Evolutionary conservation across 2,797 vertebrate genomes (phyloP).

Genomic region (Synanceia verrucosa): DNA sequence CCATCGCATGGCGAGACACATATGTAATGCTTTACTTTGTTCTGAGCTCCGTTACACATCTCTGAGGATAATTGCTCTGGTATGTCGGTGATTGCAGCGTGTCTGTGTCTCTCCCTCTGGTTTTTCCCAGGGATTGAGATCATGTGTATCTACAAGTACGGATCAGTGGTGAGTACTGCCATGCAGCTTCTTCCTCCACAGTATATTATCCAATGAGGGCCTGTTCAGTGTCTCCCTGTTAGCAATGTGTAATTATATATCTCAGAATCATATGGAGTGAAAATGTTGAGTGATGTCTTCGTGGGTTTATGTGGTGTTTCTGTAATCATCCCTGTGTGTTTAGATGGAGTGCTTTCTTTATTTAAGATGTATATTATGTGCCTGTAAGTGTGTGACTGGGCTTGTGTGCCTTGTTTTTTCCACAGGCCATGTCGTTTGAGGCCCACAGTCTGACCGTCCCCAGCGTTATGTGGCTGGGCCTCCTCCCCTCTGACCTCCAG

Average conservation of each 20-base stretch:
- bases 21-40: constrained; percentile 75
- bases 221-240: constrained; percentile 60
- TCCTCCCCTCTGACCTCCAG: constrained; percentile 95
- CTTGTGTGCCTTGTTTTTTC: constrained; percentile 46
- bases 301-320: constrained; percentile 37
- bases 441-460: constrained; percentile 94
- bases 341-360: constrained; percentile 35
- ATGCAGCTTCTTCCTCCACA: constrained; percentile 53
- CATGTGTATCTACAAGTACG: constrained; percentile 98
- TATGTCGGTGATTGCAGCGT: constrained; percentile 74
- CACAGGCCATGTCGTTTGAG: constrained; percentile 97
- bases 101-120: constrained; percentile 58
- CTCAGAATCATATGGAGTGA: constrained; percentile 40
- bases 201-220: constrained; percentile 40
- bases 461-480: constrained; percentile 94
- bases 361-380: constrained; percentile 26
- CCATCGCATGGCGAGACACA: constrained; percentile 65
- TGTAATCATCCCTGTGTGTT: constrained; percentile 36
- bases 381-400: constrained; percentile 7
- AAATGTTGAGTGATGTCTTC: constrained; percentile 42
- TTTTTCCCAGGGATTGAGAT: constrained; percentile 93
- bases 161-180: constrained; percentile 90
- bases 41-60: constrained; percentile 68
- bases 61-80: constrained; percentile 74
- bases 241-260: constrained; percentile 65